Percentiles rank a stretch among this genome's conserved stretches.
Evolutionary conservation across 1,140 invertebrate genomes (phyloP).

Genomic region (Aphelenchoides besseyi): DNA sequence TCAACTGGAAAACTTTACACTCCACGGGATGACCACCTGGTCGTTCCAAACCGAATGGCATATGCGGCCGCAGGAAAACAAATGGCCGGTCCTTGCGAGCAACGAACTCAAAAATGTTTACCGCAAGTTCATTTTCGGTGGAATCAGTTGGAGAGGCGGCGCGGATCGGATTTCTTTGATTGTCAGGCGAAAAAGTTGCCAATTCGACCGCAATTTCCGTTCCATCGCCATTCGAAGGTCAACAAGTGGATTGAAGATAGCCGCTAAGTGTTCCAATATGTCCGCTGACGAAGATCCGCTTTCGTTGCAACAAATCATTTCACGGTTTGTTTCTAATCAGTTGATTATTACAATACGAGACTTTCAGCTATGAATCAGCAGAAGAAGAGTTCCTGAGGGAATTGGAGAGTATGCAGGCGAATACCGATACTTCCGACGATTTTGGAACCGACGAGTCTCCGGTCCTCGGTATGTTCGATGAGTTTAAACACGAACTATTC

Average conservation of each 20-base stretch:
- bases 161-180: background rate
- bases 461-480: slow-evolving; percentile 19
- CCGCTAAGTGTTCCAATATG: background rate
- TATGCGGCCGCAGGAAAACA: background rate
- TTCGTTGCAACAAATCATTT: slow-evolving; percentile 18
- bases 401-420: slow-evolving; percentile 27
- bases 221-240: background rate
- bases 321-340: background rate
- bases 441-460: slow-evolving; percentile 19
- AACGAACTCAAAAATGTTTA: background rate
- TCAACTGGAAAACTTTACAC: too few species aligned
- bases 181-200: background rate
- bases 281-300: slow-evolving; percentile 7
- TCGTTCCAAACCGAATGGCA: too few species aligned
- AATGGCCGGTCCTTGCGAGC: background rate
- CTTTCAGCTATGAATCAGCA: slow-evolving; percentile 30
- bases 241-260: background rate
- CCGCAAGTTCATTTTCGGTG: background rate
- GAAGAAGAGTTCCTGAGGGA: slow-evolving; percentile 30
- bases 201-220: background rate
- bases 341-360: slow-evolving; percentile 9
- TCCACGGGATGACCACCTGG: too few species aligned
- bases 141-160: background rate
- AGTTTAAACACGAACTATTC: background rate
- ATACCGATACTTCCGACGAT: slow-evolving; percentile 29